phyloP scores from a whole-genome alignment of 23 tunicate species.

The Aplidium turbinatum region DNA sequence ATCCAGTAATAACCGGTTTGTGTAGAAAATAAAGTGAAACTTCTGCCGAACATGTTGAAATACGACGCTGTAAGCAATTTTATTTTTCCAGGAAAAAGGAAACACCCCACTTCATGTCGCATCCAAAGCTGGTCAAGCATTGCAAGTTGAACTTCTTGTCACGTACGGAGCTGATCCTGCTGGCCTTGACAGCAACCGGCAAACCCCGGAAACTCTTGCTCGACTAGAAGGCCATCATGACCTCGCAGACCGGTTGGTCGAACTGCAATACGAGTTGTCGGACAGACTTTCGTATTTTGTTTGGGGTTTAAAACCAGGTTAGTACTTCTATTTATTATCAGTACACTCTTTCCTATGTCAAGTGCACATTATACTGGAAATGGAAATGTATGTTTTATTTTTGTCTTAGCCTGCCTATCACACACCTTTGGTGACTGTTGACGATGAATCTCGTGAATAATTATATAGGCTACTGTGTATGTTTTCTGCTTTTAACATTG shows the following conservation, averaged over 20 bases:
- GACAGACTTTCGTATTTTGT: constrained; percentile 75
- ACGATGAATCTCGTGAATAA: too few species aligned
- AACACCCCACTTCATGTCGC: constrained; percentile 92
- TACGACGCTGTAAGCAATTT: too few species aligned
- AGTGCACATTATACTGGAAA: neutral
- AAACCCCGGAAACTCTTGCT: constrained; percentile 80
- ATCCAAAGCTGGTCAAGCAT: constrained; percentile 67
- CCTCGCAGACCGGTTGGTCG: constrained; percentile 80
- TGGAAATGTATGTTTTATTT: neutral
- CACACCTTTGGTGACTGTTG: too few species aligned
- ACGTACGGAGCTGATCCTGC: constrained; percentile 94
- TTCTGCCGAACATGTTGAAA: too few species aligned
- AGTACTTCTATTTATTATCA: too few species aligned
- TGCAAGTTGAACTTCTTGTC: constrained; percentile 81
- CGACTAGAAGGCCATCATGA: constrained; percentile 75
- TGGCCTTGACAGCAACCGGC: constrained; percentile 46
- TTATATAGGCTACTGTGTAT: too few species aligned
- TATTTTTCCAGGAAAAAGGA: constrained; percentile 65
- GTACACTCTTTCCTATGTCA: too few species aligned
- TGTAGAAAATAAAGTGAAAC: too few species aligned
- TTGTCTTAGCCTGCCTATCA: neutral
- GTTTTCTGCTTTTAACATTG: too few species aligned
- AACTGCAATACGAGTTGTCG: constrained; percentile 80
- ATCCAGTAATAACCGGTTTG: too few species aligned
- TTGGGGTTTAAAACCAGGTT: constrained; percentile 73